phyloP scores from a whole-genome alignment of 92 coral and sea anemone genomes.

The Metridium senile region DNA sequence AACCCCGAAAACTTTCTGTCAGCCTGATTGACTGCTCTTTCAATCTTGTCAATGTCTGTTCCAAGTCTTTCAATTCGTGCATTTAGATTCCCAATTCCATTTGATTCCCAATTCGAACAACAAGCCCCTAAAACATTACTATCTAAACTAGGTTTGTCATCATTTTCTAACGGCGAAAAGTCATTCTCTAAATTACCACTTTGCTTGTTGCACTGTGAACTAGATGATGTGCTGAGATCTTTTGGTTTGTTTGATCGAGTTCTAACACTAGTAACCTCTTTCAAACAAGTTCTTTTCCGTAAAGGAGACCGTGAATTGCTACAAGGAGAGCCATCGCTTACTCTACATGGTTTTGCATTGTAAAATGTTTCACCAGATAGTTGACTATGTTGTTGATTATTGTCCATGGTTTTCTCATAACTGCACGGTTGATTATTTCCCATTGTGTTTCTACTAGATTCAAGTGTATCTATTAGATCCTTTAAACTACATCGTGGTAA shows the following conservation, averaged over 20 bases:
- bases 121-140: constrained; percentile 23
- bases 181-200: constrained; percentile 11
- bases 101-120: constrained; percentile 18
- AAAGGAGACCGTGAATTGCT: constrained; percentile 54
- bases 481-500: constrained; percentile 67
- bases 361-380: background rate
- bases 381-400: background rate
- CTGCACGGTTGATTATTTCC: background rate
- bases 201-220: background rate
- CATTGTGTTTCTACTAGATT: background rate
- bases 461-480: constrained; percentile 36
- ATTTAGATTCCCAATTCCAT: constrained; percentile 26
- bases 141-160: background rate
- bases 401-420: background rate
- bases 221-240: background rate
- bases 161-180: constrained; percentile 10
- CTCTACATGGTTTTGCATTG: background rate
- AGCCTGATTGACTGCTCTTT: background rate
- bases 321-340: background rate
- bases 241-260: background rate
- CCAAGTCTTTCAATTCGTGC: constrained; percentile 13
- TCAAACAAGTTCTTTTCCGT: constrained; percentile 58
- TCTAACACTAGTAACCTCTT: constrained; percentile 16
- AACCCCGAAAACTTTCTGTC: constrained; percentile 14
- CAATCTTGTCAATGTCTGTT: constrained; percentile 20